Conservation (phyloP, 2,113 vertebrate species). For the Chaetodon auriga region DNA sequence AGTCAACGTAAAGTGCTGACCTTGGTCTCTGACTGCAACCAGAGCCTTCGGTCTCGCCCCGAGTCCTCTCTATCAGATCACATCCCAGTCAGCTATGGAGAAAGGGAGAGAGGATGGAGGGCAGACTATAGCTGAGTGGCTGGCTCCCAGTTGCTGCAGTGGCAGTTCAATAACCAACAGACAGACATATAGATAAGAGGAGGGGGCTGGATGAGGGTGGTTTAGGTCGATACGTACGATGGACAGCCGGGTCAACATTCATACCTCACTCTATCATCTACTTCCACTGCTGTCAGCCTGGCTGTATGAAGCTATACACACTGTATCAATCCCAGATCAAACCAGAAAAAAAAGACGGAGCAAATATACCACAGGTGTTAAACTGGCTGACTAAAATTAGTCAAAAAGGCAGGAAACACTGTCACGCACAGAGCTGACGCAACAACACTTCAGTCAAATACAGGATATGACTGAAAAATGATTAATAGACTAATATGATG, state of each 20-base stretch:
- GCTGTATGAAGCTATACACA: background rate
- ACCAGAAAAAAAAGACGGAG: background rate
- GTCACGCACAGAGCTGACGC: background rate
- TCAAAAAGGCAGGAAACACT: background rate
- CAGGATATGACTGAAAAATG: background rate
- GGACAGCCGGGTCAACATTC: constrained; percentile 48
- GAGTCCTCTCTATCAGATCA: constrained; percentile 68
- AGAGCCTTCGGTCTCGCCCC: constrained; percentile 64
- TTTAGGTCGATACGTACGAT: constrained; percentile 47
- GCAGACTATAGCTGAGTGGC: constrained; percentile 63
- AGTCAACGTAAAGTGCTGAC: constrained; percentile 75
- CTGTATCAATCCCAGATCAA: constrained; percentile 6
- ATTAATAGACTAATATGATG: background rate
- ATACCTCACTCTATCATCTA: constrained; percentile 36
- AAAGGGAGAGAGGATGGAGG: constrained; percentile 51
- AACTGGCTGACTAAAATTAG: background rate
- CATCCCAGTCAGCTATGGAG: constrained; percentile 49
- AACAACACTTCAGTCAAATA: background rate
- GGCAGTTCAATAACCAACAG: constrained; percentile 76
- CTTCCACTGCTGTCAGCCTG: constrained; percentile 1
- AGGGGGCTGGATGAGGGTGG: constrained; percentile 48
- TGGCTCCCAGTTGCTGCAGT: constrained; percentile 48
- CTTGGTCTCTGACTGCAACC: constrained; percentile 79
- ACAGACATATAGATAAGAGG: constrained; percentile 74
- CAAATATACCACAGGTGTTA: background rate